These are phyloP conservation scores for Drosophila suzukii DNA, from an alignment of 1,140 invertebrate genomes.

Conservation along the genomic window DNA sequence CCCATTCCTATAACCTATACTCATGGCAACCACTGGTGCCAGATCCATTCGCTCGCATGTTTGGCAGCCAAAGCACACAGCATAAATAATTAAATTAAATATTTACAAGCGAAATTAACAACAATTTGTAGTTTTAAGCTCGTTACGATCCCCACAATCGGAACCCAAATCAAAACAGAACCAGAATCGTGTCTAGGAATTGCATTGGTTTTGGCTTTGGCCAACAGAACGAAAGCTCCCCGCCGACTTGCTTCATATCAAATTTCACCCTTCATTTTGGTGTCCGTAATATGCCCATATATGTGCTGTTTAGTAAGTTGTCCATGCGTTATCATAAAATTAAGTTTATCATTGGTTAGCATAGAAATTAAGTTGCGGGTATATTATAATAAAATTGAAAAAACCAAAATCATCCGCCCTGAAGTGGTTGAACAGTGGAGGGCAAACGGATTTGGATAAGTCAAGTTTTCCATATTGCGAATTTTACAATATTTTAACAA, in stretches of 20 bases:
- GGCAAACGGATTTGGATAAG: neutral
- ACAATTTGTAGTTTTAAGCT: slow-evolving; percentile 73
- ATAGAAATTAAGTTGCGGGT: slow-evolving; percentile 66
- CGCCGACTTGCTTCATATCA: slow-evolving; percentile 49
- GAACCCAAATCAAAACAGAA: slow-evolving; percentile 24
- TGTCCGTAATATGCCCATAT: slow-evolving; percentile 23
- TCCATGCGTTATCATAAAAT: slow-evolving; percentile 72
- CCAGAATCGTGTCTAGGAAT: slow-evolving; percentile 8
- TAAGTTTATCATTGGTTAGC: slow-evolving; percentile 78
- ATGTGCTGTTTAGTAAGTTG: slow-evolving; percentile 41
- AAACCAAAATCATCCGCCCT: slow-evolving; percentile 13
- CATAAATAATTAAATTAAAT: slow-evolving; percentile 80
- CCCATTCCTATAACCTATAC: neutral
- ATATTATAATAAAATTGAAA: slow-evolving; percentile 1
- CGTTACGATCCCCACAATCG: slow-evolving; percentile 58
- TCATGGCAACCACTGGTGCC: slow-evolving; percentile 4
- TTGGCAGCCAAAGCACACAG: slow-evolving; percentile 48
- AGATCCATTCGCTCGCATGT: slow-evolving; percentile 33
- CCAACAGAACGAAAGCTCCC: slow-evolving; percentile 19
- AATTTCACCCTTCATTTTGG: slow-evolving; percentile 44
- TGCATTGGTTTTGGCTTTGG: slow-evolving; percentile 8
- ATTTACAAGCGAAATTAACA: slow-evolving; percentile 79
- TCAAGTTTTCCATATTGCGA: neutral
- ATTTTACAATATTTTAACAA: neutral
- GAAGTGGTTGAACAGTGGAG: slow-evolving; percentile 18